Percentiles rank a stretch among this genome's conserved stretches.
Conservation (phyloP, 2,888 invertebrate species). For the Hybos culiciformis region DNA sequence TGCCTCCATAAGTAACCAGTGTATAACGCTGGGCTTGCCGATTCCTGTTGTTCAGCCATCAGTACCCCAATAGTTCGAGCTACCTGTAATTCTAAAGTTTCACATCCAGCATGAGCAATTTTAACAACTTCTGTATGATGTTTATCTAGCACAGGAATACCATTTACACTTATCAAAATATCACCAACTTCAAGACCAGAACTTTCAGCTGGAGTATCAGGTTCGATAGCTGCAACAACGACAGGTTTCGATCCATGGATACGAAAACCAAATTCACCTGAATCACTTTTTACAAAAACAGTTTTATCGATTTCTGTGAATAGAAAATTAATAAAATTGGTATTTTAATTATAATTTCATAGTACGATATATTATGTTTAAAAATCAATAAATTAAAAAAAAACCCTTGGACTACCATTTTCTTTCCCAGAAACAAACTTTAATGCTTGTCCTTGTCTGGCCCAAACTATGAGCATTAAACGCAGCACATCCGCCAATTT, state of each 20-base stretch:
- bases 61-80: constrained; percentile 75
- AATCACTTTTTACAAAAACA: constrained; percentile 66
- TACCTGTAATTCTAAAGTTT: constrained; percentile 74
- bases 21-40: constrained; percentile 47
- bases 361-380: constrained; percentile 32
- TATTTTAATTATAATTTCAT: constrained; percentile 26
- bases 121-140: constrained; percentile 88
- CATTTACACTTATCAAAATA: constrained; percentile 84
- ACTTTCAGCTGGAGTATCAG: constrained; percentile 83
- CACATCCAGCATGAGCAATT: constrained; percentile 79
- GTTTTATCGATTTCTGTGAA: constrained; percentile 75
- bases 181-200: constrained; percentile 90
- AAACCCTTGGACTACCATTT: constrained; percentile 38
- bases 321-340: not conserved
- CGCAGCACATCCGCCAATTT: constrained; percentile 67
- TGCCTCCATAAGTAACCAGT: constrained; percentile 68
- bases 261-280: constrained; percentile 87
- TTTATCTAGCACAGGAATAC: constrained; percentile 77
- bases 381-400: constrained; percentile 8
- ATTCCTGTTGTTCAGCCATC: constrained; percentile 49
- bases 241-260: constrained; percentile 92
- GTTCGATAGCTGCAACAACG: constrained; percentile 90
- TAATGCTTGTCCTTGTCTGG: constrained; percentile 58
- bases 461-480: constrained; percentile 72
- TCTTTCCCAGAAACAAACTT: constrained; percentile 46